These are phyloP conservation scores for Drosophila ogumai DNA, from an alignment of 1,140 invertebrate species.

Conservation along the genomic window DNA sequence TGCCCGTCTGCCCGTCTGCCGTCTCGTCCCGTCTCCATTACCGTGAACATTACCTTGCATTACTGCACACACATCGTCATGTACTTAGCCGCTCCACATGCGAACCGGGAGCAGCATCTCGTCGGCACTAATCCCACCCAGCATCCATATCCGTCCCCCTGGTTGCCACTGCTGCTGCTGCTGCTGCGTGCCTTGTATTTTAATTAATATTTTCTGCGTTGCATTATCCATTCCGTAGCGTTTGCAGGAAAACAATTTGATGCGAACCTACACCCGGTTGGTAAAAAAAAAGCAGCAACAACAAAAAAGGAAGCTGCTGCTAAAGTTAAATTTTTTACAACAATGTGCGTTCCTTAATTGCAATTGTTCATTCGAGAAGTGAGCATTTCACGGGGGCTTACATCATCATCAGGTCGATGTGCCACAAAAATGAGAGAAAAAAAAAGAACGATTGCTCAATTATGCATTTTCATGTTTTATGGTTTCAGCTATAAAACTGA, in stretches of 20 bases:
- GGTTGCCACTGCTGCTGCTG: not conserved
- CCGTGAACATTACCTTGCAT: constrained; percentile 14
- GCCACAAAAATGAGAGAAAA: not conserved
- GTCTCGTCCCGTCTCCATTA: not conserved
- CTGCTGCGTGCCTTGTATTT: constrained; percentile 46
- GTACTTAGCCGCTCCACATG: constrained; percentile 19
- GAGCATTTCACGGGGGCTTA: constrained; percentile 21
- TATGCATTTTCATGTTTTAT: constrained; percentile 20
- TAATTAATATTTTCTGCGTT: constrained; percentile 76
- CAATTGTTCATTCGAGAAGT: constrained; percentile 19
- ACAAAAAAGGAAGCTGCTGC: constrained; percentile 3
- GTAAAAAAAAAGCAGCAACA: not conserved
- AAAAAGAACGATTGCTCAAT: constrained; percentile 5
- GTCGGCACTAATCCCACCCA: constrained; percentile 8
- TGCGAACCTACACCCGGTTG: not conserved
- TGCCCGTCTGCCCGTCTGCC: not conserved
- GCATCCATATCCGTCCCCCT: constrained; percentile 10
- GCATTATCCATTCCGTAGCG: constrained; percentile 27
- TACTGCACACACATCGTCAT: constrained; percentile 17
- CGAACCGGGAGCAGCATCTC: constrained; percentile 6
- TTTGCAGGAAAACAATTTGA: constrained; percentile 12
- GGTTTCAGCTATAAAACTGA: constrained; percentile 11
- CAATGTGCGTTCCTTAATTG: constrained; percentile 14
- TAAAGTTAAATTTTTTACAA: constrained; percentile 21
- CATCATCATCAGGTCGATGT: constrained; percentile 19